Conservation (phyloP, 1,140 invertebrate genomes). For the Brachionus manjavacas region DNA sequence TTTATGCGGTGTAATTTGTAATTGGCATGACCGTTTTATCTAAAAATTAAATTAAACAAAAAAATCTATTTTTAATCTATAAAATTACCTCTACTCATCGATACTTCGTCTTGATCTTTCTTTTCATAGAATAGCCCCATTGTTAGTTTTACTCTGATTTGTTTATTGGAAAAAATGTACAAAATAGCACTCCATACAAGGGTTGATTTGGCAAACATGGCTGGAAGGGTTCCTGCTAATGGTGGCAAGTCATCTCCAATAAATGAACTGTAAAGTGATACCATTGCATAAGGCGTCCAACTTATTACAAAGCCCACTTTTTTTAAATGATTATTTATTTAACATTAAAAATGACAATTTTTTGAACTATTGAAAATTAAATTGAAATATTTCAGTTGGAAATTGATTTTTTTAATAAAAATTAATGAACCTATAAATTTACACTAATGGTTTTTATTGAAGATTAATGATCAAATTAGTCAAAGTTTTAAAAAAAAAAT, state of each 20-base stretch:
- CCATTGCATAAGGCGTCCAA: slow-evolving; percentile 41
- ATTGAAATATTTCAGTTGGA: not conserved
- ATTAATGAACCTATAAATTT: not conserved
- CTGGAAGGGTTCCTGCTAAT: slow-evolving; percentile 25
- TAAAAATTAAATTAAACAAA: not conserved
- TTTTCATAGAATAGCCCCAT: slow-evolving; percentile 1
- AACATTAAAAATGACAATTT: too few relatives aligned
- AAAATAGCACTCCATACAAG: slow-evolving; percentile 35
- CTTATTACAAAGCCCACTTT: slow-evolving; percentile 30
- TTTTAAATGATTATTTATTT: too few relatives aligned
- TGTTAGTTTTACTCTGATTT: slow-evolving; percentile 19
- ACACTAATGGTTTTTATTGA: not conserved
- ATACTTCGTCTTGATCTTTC: slow-evolving; percentile 13
- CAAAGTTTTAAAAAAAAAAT: too few relatives aligned
- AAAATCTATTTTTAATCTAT: not conserved
- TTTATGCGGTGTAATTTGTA: not conserved
- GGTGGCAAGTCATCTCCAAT: slow-evolving; percentile 30
- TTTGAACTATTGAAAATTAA: too few relatives aligned
- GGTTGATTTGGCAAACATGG: slow-evolving; percentile 42
- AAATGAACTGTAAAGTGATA: slow-evolving; percentile 29
- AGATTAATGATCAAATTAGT: not conserved
- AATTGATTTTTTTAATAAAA: not conserved
- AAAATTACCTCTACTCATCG: slow-evolving; percentile 17
- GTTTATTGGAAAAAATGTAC: slow-evolving; percentile 42
- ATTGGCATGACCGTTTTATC: not conserved